phyloP scores from a whole-genome alignment of 1,140 invertebrate genomes.

The Bursaphelenchus mucronatus region DNA sequence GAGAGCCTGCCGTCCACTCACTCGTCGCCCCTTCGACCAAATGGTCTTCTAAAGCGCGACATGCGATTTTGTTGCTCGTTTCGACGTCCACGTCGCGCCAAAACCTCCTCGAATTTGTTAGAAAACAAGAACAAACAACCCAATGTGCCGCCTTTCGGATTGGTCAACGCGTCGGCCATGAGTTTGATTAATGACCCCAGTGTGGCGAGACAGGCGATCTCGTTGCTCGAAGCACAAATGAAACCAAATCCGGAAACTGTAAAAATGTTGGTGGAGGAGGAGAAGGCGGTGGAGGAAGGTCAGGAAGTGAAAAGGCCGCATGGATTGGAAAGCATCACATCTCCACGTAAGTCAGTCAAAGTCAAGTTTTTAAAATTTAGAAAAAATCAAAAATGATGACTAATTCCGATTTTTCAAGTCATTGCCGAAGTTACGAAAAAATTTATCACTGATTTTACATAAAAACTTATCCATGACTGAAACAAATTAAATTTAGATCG shows the following conservation, averaged over 20 bases:
- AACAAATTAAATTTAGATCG: no score
- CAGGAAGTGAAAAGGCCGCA: neutral
- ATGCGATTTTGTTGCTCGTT: constrained; percentile 16
- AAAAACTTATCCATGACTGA: no score
- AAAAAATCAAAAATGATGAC: neutral
- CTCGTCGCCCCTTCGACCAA: no score
- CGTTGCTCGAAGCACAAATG: neutral
- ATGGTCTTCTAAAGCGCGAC: no score
- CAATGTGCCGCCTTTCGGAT: neutral
- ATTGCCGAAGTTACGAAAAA: neutral
- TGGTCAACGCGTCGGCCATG: constrained; percentile 10
- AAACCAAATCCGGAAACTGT: neutral
- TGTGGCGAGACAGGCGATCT: constrained; percentile 3
- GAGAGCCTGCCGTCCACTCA: no score
- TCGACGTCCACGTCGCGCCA: constrained; percentile 10
- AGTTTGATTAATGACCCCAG: neutral
- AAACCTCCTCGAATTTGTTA: constrained; percentile 3
- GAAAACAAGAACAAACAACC: neutral
- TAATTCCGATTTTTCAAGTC: neutral
- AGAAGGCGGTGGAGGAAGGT: neutral
- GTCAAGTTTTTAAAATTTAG: neutral
- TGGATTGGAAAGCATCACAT: neutral
- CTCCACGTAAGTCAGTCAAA: neutral
- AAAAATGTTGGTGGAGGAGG: neutral
- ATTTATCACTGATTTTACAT: no score